Evolutionary conservation across 2,888 invertebrate species (phyloP).

Genomic region (Bimastos eiseni): DNA sequence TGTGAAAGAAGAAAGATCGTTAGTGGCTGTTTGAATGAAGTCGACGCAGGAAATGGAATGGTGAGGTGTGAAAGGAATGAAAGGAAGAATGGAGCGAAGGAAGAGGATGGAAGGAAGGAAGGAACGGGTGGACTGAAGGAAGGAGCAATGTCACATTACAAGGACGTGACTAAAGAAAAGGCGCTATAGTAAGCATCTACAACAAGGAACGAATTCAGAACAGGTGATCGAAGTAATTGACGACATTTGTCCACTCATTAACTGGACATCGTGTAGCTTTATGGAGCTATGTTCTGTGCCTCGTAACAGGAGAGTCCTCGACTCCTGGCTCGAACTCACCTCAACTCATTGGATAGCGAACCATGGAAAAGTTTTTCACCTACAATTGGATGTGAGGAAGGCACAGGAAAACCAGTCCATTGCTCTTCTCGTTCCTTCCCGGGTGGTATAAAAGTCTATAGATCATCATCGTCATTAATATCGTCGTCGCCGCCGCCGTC

Average conservation of each 20-base stretch:
- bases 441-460: no score
- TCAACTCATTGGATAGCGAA: no score
- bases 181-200: not conserved
- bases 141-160: not conserved
- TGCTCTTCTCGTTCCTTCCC: no score
- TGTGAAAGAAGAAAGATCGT: not conserved
- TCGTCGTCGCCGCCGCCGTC: no score
- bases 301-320: no score
- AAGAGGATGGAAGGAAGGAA: not conserved
- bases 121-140: not conserved
- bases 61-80: not conserved
- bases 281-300: no score
- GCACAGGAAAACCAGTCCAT: no score
- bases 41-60: not conserved
- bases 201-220: not conserved
- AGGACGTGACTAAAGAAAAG: not conserved
- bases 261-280: no score
- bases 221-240: not conserved
- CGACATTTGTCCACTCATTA: not conserved
- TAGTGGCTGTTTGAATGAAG: not conserved
- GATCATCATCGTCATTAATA: no score
- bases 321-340: no score
- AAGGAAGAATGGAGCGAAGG: conserved; percentile 1
- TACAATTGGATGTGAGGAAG: no score
- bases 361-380: no score